Conservation (phyloP, 23 tunicate species). For the Diplosoma virens region DNA sequence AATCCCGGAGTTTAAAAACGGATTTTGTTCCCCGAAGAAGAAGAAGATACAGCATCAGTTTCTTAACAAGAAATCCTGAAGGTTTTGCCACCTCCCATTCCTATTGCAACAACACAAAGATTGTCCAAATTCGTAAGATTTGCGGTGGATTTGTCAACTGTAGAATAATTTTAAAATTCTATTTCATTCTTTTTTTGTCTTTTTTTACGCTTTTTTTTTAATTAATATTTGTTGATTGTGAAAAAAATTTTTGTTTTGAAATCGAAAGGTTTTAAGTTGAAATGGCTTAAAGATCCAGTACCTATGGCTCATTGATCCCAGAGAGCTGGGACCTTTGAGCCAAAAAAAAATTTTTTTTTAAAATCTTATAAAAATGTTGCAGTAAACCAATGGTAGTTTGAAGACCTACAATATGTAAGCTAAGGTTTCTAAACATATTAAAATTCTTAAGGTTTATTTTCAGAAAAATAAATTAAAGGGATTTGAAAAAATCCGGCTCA, state of each 20-base stretch:
- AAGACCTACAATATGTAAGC: too few relatives aligned
- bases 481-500: constrained; percentile 10
- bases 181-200: constrained; percentile 6
- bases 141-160: constrained; percentile 15
- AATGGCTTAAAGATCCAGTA: constrained; percentile 7
- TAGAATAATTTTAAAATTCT: background rate
- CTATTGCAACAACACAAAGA: background rate
- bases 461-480: background rate
- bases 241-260: background rate
- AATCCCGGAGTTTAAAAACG: constrained; percentile 8
- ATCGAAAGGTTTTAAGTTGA: background rate
- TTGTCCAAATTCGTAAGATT: constrained; percentile 11
- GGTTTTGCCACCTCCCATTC: background rate
- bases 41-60: constrained; percentile 5
- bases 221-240: background rate
- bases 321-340: constrained; percentile 7
- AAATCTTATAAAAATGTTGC: too few relatives aligned
- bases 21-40: constrained; percentile 11
- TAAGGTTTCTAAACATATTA: background rate
- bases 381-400: too few relatives aligned
- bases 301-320: constrained; percentile 10
- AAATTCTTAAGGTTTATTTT: background rate
- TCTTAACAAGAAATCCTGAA: constrained; percentile 1
- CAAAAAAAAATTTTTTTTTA: too few relatives aligned
- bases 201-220: background rate